Percentiles rank a stretch among this genome's conserved stretches.
Conservation (phyloP, 2,888 invertebrate species). For the Microdon myrmicae region DNA sequence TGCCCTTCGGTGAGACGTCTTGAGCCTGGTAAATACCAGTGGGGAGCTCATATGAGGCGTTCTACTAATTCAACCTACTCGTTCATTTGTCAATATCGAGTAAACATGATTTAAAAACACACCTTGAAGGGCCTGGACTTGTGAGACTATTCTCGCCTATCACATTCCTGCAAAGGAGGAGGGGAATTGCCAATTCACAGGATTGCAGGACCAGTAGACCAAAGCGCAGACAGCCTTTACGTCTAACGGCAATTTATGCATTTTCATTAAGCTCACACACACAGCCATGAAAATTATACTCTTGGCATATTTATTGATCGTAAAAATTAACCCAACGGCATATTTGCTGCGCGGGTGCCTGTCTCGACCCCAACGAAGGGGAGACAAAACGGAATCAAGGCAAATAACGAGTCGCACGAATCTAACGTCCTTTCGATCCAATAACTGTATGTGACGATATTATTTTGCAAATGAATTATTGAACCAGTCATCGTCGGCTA, state of each 20-base stretch:
- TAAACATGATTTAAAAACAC: constrained; percentile 34
- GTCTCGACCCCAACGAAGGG: constrained; percentile 11
- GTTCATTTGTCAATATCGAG: constrained; percentile 22
- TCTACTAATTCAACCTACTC: too few relatives aligned
- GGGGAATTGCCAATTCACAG: too few relatives aligned
- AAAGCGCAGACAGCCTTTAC: constrained; percentile 8
- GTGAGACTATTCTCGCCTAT: not conserved
- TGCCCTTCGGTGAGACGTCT: too few relatives aligned
- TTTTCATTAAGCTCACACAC: constrained; percentile 41
- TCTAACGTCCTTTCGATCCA: constrained; percentile 29
- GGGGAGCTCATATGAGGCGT: too few relatives aligned
- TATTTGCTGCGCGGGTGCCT: not conserved
- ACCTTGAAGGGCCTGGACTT: constrained; percentile 14
- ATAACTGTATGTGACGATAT: constrained; percentile 28
- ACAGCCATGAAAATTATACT: constrained; percentile 28
- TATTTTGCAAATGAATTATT: too few relatives aligned
- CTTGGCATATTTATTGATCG: constrained; percentile 46
- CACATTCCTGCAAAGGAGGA: not conserved
- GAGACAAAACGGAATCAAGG: constrained; percentile 27
- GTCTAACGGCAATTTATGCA: constrained; percentile 41
- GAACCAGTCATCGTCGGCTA: too few relatives aligned
- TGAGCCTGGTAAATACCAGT: too few relatives aligned
- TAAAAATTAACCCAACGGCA: constrained; percentile 44
- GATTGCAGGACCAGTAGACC: too few relatives aligned
- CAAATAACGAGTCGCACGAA: constrained; percentile 23